phyloP scores from a whole-genome alignment of 2,797 vertebrate genomes.

The Pipistrellus pygmaeus region DNA sequence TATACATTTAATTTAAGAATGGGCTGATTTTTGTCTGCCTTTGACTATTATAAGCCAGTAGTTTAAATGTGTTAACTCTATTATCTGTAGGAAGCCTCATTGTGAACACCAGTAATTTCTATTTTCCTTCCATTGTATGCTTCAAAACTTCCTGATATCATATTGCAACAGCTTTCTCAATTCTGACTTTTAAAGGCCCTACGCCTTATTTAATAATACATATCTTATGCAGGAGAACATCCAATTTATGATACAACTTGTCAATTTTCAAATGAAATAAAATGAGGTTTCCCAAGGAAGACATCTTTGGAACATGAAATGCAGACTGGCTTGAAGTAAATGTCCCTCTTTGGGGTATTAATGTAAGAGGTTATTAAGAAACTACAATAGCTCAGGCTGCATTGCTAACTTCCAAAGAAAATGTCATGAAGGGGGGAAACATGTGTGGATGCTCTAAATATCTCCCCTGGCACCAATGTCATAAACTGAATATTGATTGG shows the following conservation, averaged over 20 bases:
- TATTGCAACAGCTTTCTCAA: background rate
- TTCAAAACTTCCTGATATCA: slow-evolving; percentile 6
- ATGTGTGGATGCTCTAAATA: background rate
- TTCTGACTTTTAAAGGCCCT: slow-evolving; percentile 14
- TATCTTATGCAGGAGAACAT: background rate
- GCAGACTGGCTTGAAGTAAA: background rate
- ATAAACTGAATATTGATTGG: background rate
- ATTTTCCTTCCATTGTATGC: background rate
- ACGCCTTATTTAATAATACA: slow-evolving; percentile 31
- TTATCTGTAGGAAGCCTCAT: background rate
- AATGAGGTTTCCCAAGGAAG: slow-evolving; percentile 6
- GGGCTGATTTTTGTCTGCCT: background rate
- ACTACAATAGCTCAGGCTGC: background rate
- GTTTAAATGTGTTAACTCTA: background rate
- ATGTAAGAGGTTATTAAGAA: slow-evolving; percentile 2
- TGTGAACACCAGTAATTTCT: slow-evolving; percentile 14
- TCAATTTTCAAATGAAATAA: slow-evolving; percentile 53
- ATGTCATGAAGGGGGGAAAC: background rate
- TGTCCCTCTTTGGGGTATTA: background rate
- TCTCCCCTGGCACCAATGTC: background rate
- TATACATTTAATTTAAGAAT: background rate
- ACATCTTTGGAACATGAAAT: background rate
- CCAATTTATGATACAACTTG: slow-evolving; percentile 5
- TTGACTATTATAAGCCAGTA: background rate
- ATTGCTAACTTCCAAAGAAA: slow-evolving; percentile 21